Base-by-base conservation (phyloP, 2,113 vertebrate species). In the Etheostoma cragini region DNA sequence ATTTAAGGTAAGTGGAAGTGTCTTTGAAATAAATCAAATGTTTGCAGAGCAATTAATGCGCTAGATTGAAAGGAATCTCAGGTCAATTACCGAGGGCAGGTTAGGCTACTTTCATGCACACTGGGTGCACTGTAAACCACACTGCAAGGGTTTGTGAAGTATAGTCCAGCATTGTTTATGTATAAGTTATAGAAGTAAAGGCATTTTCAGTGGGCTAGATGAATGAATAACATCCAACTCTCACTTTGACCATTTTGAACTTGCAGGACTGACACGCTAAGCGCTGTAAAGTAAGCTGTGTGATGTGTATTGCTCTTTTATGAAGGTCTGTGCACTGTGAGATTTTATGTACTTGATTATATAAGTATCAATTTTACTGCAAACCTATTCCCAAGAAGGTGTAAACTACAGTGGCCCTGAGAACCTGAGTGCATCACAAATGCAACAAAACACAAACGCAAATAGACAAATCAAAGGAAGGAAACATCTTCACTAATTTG, bases 1-100 rank as follows among this genome's bases (percentile, higher is more conserved):
- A 91, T 93, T 94, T 87, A 60, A 87, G 35, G 69, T 79, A 86
- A 88, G 75, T 83, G 62, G 85, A 49, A 53, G 26, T 15, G n/a
- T 83, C 88, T 91, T 92, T 92, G 82, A 93, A 93, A 92, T 82
- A 75, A 89, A 92, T 93, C 63, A 76, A 86, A 91, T 91, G 89
- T 94, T 95, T 94, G 87, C 81, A 76, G 83, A 90, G 82, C 15
- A 16, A 82, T 83, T 88, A 91, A 94, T 90, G 60, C 53, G 76
- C 60, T 85, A 56, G 89, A 91, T 80, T 85, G 76, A n/a, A 67
- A 82, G 66, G 82, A 81, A 68, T 89, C 71, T 82, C 19, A 6
- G 24, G 49, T 64, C 47, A 81, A 82, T 83, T 54, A 81, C 61
- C 16, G n/a, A 22, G 64, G 89, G 81, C 10, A 42, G 10, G 38